Evolutionary conservation across 1,140 invertebrate species (phyloP), one percentile per base, ranked within the genome.

Genomic region (Maconellicoccus hirsutus): DNA sequence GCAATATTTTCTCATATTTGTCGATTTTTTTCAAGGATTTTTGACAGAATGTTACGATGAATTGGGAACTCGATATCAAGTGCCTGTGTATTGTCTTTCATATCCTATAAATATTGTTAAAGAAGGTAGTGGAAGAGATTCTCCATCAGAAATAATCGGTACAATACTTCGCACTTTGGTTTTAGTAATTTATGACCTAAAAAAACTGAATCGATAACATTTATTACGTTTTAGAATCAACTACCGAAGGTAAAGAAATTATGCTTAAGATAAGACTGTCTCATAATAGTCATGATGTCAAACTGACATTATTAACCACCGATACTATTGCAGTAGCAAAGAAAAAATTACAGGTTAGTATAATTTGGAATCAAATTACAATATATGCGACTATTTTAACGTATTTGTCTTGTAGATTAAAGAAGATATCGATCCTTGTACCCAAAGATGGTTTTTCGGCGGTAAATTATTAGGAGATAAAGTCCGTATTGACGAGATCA

Each of bases 31-130:
- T 76, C 70, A 73, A 86, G 90, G 90, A 73, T 92, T 91, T 77
- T 82, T 97, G 76, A 93, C 93, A 74, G 94, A 98, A 78, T 95
- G 94, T 80, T 98, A 98, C 80, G 95, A 98, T 84, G 94, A 98
- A 81, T 84, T 97, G 76, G 95, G 95, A 63, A 94, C 93, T 71
- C 86, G 93, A 75, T 98, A 98, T 81, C 86, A 93, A 80, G 89
- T 98, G 70, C 95, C 95, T 71, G 91, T 97, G 69, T 98, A 97
- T 82, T 96, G 94, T 78, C 83, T 98, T 72, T 94, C 93, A 74
- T 89, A 92, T 77, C 95, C 94, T 19, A 90, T 94, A 73, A 98
- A 97, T 83, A 90, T 98, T 79, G 89, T 93, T 22, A 91, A 90
- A 79, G 92, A 92, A 80, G 91, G 91, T 74, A 88, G 83, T 77